Base-by-base conservation (phyloP, 2,888 invertebrate species). In the Cheilosia variabilis region DNA sequence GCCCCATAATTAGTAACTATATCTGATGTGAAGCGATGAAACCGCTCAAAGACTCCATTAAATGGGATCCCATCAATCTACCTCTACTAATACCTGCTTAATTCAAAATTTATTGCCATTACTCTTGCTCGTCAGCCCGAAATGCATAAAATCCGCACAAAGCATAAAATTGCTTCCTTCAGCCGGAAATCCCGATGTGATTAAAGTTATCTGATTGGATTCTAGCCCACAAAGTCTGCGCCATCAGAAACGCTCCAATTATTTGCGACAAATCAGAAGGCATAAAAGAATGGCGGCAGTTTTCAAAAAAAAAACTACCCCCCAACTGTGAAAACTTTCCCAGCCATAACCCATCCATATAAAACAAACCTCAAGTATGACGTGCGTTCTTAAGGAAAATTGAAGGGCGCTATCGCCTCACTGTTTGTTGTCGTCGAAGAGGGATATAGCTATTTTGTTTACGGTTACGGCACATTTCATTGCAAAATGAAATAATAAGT, bases 391-490 rank as follows among this genome's bases (percentile, higher is more conserved):
- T 34, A 47, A 34, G 43, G 17, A 6, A 43, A 45, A 15, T 34
- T 37, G 13, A 57, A 58, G 24, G 24, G 13, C 43, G 22, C 50
- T 31, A 58, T 15, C 27, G 27, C 31, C 24, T 22, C 24, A 41
- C n/a, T 50, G 9, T 31, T 47, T n/a, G 3, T 4, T 6, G 17
- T 13, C 7, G 55, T 57, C 10, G 19, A 52, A 34, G 15, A 34
- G 24, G 34, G 34, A 45, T 31, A 22, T 31, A 22, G 22, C 22
- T 2, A 9, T 55, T 47, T 47, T 69, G 62, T 77, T 77, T 55
- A 58, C 50, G 50, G 31, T 69, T 53, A 58, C 50, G 50, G 27
- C 71, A 58, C 71, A 52, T 65, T 78, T 78, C 69, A 63, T 27
- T 15, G 27, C 63, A 73, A 73, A 73, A 73, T 63, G 17, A 62